phyloP scores from a whole-genome alignment of 64 coral and sea anemone species.

The Pocillopora damicornis region DNA sequence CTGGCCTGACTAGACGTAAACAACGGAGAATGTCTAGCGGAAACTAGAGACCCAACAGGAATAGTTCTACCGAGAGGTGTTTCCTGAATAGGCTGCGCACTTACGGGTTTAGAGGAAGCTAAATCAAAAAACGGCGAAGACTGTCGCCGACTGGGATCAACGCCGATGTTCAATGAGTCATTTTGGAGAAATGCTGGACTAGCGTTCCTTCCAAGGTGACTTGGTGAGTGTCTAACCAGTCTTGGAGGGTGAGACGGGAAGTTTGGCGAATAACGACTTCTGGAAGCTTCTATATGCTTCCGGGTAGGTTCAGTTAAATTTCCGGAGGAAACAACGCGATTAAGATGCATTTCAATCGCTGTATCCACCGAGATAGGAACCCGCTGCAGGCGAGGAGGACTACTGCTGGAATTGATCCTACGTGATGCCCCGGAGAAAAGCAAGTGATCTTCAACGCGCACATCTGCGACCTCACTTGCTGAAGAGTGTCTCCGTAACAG shows the following conservation, averaged over 20 bases:
- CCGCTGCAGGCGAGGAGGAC: slow-evolving; percentile 21
- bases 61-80: neutral
- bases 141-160: neutral
- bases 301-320: neutral
- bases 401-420: neutral
- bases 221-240: neutral
- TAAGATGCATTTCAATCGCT: neutral
- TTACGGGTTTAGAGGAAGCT: neutral
- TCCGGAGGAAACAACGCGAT: neutral
- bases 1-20: neutral
- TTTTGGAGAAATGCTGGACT: neutral
- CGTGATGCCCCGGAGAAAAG: neutral
- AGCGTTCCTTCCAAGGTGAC: neutral
- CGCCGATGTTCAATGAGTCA: neutral
- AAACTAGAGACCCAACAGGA: neutral
- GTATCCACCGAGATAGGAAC: neutral
- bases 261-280: neutral
- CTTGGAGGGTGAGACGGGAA: neutral
- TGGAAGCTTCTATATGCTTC: neutral
- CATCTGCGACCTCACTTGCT: neutral
- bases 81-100: slow-evolving; percentile 14
- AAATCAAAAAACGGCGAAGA: neutral
- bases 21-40: neutral
- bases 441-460: neutral
- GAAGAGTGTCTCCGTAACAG: slow-evolving; percentile 36